Evolutionary conservation across 30 jellyfish, hydroid and myxozoan genomes (phyloP).

Genomic region (Pseudorhiza aurosa): DNA sequence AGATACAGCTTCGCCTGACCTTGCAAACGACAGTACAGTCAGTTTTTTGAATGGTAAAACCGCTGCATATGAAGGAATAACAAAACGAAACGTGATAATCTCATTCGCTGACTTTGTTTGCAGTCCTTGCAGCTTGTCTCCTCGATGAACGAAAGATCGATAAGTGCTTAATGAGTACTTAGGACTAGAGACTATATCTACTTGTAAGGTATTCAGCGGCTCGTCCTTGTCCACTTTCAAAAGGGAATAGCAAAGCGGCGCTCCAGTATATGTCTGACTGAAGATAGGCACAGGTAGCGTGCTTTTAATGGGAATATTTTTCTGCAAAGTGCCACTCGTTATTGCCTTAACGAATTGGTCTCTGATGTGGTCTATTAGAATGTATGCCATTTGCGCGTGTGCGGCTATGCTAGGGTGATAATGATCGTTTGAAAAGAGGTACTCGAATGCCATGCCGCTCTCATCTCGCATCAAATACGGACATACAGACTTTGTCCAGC

Average conservation of each 20-base stretch:
- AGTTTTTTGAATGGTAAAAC: constrained; percentile 41
- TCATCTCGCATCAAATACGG: constrained; percentile 68
- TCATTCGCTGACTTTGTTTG: constrained; percentile 52
- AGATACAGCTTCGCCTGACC: constrained; percentile 70
- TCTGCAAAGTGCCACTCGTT: not conserved
- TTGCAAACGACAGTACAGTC: constrained; percentile 56
- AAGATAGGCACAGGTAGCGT: constrained; percentile 59
- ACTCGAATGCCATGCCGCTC: constrained; percentile 72
- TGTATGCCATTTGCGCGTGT: constrained; percentile 85
- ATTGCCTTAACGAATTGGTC: constrained; percentile 65
- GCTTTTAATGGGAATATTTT: not conserved
- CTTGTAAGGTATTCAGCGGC: constrained; percentile 57
- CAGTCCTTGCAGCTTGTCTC: constrained; percentile 61
- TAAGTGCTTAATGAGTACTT: constrained; percentile 48
- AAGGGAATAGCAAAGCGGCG: constrained; percentile 64
- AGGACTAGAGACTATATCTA: constrained; percentile 67
- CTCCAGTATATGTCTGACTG: constrained; percentile 50
- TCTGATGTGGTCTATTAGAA: constrained; percentile 68
- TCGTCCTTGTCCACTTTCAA: constrained; percentile 60
- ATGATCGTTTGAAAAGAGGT: constrained; percentile 67
- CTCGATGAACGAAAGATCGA: constrained; percentile 59
- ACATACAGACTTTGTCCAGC: constrained; percentile 74
- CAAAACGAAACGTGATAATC: constrained; percentile 53
- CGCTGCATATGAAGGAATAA: constrained; percentile 58
- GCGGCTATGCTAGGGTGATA: constrained; percentile 71